Conservation (phyloP, 1,140 invertebrate species). For the Neotoxoptera formosana region DNA sequence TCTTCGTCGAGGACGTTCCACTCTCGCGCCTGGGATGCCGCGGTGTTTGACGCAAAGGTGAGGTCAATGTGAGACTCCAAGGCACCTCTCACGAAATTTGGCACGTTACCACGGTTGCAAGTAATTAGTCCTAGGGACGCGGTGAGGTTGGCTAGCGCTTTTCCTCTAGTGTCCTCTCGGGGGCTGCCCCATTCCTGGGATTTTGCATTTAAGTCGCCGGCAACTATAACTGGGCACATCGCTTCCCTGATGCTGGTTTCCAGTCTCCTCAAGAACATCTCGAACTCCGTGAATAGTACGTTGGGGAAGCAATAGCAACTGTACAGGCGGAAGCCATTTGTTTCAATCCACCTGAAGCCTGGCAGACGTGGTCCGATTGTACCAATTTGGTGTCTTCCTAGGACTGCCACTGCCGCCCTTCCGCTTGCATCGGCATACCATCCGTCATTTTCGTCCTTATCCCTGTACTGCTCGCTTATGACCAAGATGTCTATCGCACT, state of each 20-base stretch:
- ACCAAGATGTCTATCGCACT: background rate
- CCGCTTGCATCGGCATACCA: background rate
- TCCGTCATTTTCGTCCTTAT: background rate
- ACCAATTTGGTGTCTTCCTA: background rate
- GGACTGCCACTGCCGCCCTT: background rate
- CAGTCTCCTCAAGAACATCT: background rate
- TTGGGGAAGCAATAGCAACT: slow-evolving; percentile 46
- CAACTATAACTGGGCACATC: background rate
- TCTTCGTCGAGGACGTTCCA: background rate
- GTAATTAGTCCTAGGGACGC: background rate
- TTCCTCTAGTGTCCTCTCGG: background rate
- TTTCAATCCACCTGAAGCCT: background rate
- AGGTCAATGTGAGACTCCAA: background rate
- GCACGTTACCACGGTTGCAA: background rate
- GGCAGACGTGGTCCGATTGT: background rate
- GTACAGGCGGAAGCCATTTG: background rate
- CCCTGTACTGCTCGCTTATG: background rate
- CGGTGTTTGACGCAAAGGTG: background rate
- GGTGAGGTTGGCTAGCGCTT: background rate
- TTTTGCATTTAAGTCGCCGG: slow-evolving; percentile 25
- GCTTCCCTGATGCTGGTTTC: background rate
- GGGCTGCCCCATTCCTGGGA: slow-evolving; percentile 16
- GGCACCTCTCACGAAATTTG: slow-evolving; percentile 16
- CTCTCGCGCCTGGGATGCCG: background rate
- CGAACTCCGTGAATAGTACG: background rate